phyloP scores from a whole-genome alignment of 2,888 invertebrate species.

The Pecten maximus region DNA sequence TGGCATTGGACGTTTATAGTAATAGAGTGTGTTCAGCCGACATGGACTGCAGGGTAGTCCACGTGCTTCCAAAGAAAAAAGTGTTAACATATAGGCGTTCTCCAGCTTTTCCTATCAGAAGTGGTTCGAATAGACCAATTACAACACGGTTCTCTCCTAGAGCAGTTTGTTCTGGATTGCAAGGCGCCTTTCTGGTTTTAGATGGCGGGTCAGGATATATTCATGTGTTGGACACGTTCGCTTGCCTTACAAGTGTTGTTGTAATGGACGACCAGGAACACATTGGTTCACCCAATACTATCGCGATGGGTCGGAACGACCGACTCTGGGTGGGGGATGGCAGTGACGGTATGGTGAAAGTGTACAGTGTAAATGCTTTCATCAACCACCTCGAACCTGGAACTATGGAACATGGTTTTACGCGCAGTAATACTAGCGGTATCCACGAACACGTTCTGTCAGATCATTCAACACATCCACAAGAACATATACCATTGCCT shows the following conservation, averaged over 20 bases:
- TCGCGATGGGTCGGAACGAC: background rate
- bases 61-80: background rate
- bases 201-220: background rate
- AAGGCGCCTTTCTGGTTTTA: background rate
- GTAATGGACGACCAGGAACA: background rate
- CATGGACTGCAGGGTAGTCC: background rate
- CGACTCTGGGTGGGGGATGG: background rate
- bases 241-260: background rate
- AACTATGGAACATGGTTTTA: background rate
- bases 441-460: background rate
- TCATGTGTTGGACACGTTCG: background rate
- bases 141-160: background rate
- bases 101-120: background rate
- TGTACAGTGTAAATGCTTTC: background rate
- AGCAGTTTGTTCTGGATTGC: slow-evolving; percentile 4
- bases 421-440: background rate
- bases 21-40: background rate
- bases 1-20: background rate
- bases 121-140: background rate
- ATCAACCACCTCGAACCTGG: background rate
- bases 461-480: background rate
- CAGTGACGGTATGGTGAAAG: background rate
- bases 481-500: background rate
- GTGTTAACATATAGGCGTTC: background rate
- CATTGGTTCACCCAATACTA: background rate